These are phyloP conservation scores for Campylomormyrus numenius DNA, from an alignment of 2,113 vertebrate species.

Conservation along the genomic window DNA sequence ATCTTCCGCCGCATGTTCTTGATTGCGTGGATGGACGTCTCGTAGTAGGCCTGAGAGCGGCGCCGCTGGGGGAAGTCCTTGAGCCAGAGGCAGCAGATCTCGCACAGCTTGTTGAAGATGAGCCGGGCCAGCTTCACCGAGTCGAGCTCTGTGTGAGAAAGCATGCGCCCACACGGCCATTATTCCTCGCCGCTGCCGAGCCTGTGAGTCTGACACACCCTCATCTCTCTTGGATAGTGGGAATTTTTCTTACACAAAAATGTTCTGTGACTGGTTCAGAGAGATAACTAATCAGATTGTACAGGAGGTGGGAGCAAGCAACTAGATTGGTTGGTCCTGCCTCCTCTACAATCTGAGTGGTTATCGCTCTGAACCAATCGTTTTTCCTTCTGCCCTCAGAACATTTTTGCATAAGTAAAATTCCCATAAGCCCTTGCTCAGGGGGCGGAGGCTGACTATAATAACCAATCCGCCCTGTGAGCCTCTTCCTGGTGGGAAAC, in stretches of 20 bases:
- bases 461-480: neutral
- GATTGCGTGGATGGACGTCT: conserved; percentile 97
- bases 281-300: too few relatives aligned
- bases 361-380: too few relatives aligned
- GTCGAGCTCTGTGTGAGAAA: conserved; percentile 72
- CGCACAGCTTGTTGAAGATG: conserved; percentile 82
- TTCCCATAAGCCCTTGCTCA: too few relatives aligned
- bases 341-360: too few relatives aligned
- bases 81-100: conserved; percentile 83
- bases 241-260: too few relatives aligned
- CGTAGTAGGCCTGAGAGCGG: conserved; percentile 83
- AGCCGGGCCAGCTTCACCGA: conserved; percentile 80
- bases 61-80: conserved; percentile 83
- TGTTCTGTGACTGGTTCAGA: too few relatives aligned
- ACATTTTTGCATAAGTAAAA: too few relatives aligned
- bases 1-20: conserved; percentile 99
- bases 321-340: too few relatives aligned
- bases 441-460: neutral
- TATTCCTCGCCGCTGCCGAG: neutral
- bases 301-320: neutral
- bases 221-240: neutral
- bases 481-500: neutral
- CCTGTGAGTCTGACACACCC: neutral
- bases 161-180: conserved; percentile 15
- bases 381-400: too few relatives aligned